Evolutionary conservation across 2,113 vertebrate genomes (phyloP).

Genomic region (Nothocercus julius): DNA sequence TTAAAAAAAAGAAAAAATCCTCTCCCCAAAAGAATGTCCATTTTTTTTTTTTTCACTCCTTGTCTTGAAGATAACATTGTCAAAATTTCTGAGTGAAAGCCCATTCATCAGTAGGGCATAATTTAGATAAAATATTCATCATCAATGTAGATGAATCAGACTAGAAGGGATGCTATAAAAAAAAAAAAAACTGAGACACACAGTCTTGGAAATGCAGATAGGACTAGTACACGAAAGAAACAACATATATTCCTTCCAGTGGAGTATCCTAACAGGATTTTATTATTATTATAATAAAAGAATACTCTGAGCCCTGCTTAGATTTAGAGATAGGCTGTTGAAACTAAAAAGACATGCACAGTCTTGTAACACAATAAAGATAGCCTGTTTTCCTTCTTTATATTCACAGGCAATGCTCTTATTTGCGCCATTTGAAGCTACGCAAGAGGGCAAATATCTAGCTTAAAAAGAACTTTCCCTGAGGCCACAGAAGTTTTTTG

Average conservation of each 20-base stretch:
- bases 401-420: conserved; percentile 15
- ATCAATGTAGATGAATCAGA: background rate
- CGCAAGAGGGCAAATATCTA: conserved; percentile 1
- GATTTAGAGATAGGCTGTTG: background rate
- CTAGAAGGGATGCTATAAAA: background rate
- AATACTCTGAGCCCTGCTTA: background rate
- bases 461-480: background rate
- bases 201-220: background rate
- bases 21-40: background rate
- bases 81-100: background rate
- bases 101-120: background rate
- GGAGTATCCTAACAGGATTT: background rate
- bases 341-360: background rate
- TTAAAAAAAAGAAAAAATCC: background rate
- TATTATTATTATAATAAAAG: background rate
- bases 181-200: background rate
- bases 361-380: conserved; percentile 1
- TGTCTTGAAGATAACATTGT: background rate
- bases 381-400: background rate
- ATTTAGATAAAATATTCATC: background rate
- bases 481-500: background rate
- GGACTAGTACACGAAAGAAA: background rate
- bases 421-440: background rate
- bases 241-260: background rate
- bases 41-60: background rate